Evolutionary conservation across 2,888 invertebrate species (phyloP).

Genomic region (Horisme vitalbata): DNA sequence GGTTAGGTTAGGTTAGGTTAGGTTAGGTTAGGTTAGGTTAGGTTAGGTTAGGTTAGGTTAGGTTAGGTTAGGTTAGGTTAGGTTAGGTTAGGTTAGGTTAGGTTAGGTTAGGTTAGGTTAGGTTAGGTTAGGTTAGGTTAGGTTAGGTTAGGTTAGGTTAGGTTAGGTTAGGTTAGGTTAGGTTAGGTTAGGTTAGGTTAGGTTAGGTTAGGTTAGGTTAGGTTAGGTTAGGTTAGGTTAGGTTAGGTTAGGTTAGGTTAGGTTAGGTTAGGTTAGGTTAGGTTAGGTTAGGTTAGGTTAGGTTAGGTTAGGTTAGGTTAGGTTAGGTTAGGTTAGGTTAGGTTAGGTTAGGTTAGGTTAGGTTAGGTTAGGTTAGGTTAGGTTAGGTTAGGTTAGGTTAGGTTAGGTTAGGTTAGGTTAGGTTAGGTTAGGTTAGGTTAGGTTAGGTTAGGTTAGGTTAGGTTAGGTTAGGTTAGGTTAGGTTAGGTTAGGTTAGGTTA

Average conservation of each 20-base stretch:
- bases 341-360: conserved; percentile 29
- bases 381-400: conserved; percentile 35
- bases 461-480: conserved; percentile 34
- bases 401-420: conserved; percentile 36
- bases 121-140: conserved; percentile 35
- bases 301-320: conserved; percentile 29
- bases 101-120: conserved; percentile 36
- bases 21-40: conserved; percentile 38
- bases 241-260: conserved; percentile 28
- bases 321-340: conserved; percentile 28
- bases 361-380: conserved; percentile 32
- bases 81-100: conserved; percentile 37
- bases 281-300: conserved; percentile 28
- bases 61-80: conserved; percentile 36
- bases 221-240: conserved; percentile 24
- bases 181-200: conserved; percentile 26
- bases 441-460: conserved; percentile 33
- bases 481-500: conserved; percentile 28
- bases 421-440: conserved; percentile 35
- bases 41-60: conserved; percentile 38
- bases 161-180: conserved; percentile 36
- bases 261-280: conserved; percentile 29
- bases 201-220: conserved; percentile 30
- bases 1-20: conserved; percentile 34
- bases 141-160: conserved; percentile 37